Percentiles rank a stretch among this genome's conserved stretches.
Evolutionary conservation across 2,797 vertebrate genomes (phyloP).

Genomic region (Cichlasoma orientale): DNA sequence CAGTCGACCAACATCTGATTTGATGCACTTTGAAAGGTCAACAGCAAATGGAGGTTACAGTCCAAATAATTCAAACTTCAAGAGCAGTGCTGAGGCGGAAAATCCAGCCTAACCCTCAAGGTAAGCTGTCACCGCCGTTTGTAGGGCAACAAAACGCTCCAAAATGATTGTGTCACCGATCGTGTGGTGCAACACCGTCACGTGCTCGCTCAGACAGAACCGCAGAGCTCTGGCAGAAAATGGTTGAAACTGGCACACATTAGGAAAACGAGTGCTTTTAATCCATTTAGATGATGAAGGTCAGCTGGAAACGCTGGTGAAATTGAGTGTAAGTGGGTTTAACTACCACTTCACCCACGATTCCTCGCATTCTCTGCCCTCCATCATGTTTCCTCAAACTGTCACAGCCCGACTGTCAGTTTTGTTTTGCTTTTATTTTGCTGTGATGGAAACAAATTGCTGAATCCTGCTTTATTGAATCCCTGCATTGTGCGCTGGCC

Average conservation of each 20-base stretch:
- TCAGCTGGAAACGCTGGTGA: slow-evolving; percentile 33
- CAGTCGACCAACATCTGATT: neutral
- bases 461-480: slow-evolving; percentile 3
- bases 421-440: slow-evolving; percentile 20
- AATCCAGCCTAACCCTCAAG: neutral
- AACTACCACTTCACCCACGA: slow-evolving; percentile 28
- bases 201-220: slow-evolving; percentile 1
- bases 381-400: slow-evolving; percentile 1
- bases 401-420: slow-evolving; percentile 22
- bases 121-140: neutral
- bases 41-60: neutral
- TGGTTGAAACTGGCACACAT: neutral
- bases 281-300: slow-evolving; percentile 24
- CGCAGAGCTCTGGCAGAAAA: neutral
- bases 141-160: neutral
- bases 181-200: neutral
- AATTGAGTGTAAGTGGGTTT: slow-evolving; percentile 46
- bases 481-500: neutral
- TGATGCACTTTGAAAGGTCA: neutral
- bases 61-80: slow-evolving; percentile 5
- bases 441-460: slow-evolving; percentile 5
- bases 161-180: slow-evolving; percentile 1
- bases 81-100: neutral
- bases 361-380: neutral
- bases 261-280: slow-evolving; percentile 7